Base-by-base conservation (phyloP, 2,113 vertebrate genomes). In the Catharus minimus region DNA sequence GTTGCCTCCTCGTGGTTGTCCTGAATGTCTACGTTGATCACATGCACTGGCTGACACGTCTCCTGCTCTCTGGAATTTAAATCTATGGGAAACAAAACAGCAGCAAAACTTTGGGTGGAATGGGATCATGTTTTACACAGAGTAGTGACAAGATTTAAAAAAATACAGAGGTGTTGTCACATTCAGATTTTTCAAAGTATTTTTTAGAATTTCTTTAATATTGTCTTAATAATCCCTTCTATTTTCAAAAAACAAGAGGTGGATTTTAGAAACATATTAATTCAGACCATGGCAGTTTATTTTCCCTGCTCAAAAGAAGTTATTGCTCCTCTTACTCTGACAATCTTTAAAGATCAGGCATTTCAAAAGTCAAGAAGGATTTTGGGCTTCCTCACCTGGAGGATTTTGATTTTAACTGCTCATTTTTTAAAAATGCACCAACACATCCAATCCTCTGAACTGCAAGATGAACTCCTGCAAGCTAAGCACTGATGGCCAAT, bases 1-100 rank as follows among this genome's bases (percentile, higher is more conserved):
- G 99, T 99, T 52, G 99, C 99, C 97, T 99, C 99, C 93, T 99
- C 99, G 0, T 99, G 99, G 97, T 99, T 99, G 81, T 99, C 99
- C 97, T 99, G 99, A 84, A 99, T 99, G 97, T 99, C 99, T 95
- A 99, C 99, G 3, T 99, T 99, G 96, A 99, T 99, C 75, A 99
- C 99, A 2, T 99, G 99, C 4, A 99, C 99, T 0, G 99, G 98
- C 95, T 99, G 99, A 64, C 99, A 98, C 3, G 98, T 99, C 97
- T 99, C 99, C 97, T 99, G 99, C 86, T 99, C 99, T 86, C 99
- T 97, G 32, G 99, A 99, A 87, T 98, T 99, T 83, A 98, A 94
- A 93, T 98, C 98, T 98, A 44, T 33, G 15, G 4, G 23, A 93
- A 85, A 92, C 56, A 93, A 43, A 82, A 56, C 80, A 71, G 18